Evolutionary conservation across 2,113 vertebrate species (phyloP), one percentile per base, ranked within the genome.

Genomic region (Galbula dea): DNA sequence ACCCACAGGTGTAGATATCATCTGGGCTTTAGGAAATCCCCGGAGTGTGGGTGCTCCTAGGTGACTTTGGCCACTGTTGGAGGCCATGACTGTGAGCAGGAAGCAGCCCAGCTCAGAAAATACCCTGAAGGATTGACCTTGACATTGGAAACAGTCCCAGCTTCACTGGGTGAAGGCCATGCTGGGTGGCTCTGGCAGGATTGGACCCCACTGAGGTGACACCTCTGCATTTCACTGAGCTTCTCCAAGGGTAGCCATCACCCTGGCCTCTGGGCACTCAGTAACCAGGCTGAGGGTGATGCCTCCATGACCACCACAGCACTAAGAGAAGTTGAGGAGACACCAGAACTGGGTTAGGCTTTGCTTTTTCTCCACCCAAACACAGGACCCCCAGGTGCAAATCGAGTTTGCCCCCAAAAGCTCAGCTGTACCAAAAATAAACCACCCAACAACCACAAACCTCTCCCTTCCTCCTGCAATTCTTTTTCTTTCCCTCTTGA

Each of bases 141-240:
- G 22, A 69, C 30, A 4, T 29, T 4, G 17, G n/a, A 71, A 65
- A 34, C 29, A 23, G 8, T 27, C 49, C 43, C 0, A 1, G 34
- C 41, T 41, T 29, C 2, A 3, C 34, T 7, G 12, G 37, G 7
- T 0, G 8, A n/a, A 37, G 73, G 46, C 32, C 23, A 1, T 0
- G 9, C 39, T 4, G 61, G 67, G 62, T 0, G 2, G 20, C 24
- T 32, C 1, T 3, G 6, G 36, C 7, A 49, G 34, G 55, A 52
- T 34, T 9, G 0, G 3, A 24, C 27, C 48, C 30, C 0, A 0
- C 2, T 3, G 21, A 29, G 49, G 61, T 4, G 5, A 27, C 15
- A 7, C 7, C 30, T 10, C 30, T 32, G 14, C 37, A 2, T 19
- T 12, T 1, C 26, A 2, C 6, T 9, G 41, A n/a, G 43, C 4